These are phyloP conservation scores for Drosophila macrospina DNA, from an alignment of 2,888 invertebrate genomes.

Conservation along the genomic window DNA sequence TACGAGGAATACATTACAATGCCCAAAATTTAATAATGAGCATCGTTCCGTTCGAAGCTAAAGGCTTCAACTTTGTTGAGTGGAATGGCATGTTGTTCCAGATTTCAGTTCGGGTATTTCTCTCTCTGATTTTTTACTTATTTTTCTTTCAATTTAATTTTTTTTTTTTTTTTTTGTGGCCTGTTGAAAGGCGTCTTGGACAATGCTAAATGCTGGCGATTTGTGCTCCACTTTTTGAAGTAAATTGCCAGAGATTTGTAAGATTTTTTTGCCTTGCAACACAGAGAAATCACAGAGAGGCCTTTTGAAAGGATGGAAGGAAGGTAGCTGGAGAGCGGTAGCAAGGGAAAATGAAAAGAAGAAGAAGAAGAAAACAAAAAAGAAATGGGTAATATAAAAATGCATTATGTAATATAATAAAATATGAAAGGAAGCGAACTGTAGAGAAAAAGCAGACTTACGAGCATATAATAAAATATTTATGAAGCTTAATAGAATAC, in stretches of 20 bases:
- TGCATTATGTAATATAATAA: slow-evolving; percentile 13
- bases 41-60: slow-evolving; percentile 31
- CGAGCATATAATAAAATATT: background rate
- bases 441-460: background rate
- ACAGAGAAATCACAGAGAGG: slow-evolving; percentile 44
- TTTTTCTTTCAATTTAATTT: background rate
- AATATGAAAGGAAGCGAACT: slow-evolving; percentile 1
- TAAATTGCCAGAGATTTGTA: slow-evolving; percentile 55
- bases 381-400: slow-evolving; percentile 1
- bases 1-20: slow-evolving; percentile 43
- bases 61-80: slow-evolving; percentile 20
- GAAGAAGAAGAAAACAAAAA: no score
- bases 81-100: slow-evolving; percentile 52
- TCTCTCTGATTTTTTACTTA: background rate
- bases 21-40: slow-evolving; percentile 69
- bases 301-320: slow-evolving; percentile 26
- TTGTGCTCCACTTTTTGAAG: slow-evolving; percentile 60
- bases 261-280: slow-evolving; percentile 25
- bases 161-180: slow-evolving; percentile 3
- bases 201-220: slow-evolving; percentile 63
- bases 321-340: background rate
- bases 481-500: no score
- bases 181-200: slow-evolving; percentile 55
- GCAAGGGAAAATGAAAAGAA: background rate
- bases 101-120: slow-evolving; percentile 44